Evolutionary conservation across 2,888 invertebrate genomes (phyloP).

Genomic region (Girardia tigrina): DNA sequence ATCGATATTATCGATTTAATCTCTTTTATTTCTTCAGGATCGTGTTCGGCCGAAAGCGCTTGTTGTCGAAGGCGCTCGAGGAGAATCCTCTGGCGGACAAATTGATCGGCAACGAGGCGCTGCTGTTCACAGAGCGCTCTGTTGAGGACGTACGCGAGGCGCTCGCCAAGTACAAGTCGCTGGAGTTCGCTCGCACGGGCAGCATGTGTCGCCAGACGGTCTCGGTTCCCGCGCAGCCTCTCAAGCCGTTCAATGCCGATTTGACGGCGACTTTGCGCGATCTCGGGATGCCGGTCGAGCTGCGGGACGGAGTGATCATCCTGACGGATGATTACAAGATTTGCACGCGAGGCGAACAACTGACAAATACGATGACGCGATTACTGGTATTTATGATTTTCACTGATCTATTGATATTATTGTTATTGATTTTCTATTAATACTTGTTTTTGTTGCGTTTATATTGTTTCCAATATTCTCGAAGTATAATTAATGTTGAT

Average conservation of each 20-base stretch:
- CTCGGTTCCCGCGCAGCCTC: neutral
- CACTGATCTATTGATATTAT: too few relatives aligned
- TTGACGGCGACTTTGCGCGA: neutral
- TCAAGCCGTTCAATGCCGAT: neutral
- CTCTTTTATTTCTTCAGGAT: too few relatives aligned
- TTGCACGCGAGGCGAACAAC: slow-evolving; percentile 10
- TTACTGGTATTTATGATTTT: neutral
- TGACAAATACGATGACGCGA: neutral
- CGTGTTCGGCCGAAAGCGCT: neutral
- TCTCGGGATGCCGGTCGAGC: neutral
- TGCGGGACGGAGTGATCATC: neutral
- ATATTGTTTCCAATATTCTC: too few relatives aligned
- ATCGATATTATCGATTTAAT: too few relatives aligned
- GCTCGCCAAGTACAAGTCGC: neutral
- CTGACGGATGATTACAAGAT: neutral
- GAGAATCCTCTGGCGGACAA: neutral
- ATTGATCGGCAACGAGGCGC: neutral
- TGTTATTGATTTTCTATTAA: too few relatives aligned
- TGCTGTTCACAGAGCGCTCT: neutral
- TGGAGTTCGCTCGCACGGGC: neutral
- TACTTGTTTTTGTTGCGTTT: too few relatives aligned
- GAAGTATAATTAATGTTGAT: too few relatives aligned
- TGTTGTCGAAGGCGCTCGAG: neutral
- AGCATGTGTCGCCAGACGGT: neutral
- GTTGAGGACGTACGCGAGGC: neutral